A percentile compares a stretch with the other conserved stretches of the same genome.
Conservation (phyloP, 2,797 vertebrate genomes). For the Okamejei kenojei region DNA sequence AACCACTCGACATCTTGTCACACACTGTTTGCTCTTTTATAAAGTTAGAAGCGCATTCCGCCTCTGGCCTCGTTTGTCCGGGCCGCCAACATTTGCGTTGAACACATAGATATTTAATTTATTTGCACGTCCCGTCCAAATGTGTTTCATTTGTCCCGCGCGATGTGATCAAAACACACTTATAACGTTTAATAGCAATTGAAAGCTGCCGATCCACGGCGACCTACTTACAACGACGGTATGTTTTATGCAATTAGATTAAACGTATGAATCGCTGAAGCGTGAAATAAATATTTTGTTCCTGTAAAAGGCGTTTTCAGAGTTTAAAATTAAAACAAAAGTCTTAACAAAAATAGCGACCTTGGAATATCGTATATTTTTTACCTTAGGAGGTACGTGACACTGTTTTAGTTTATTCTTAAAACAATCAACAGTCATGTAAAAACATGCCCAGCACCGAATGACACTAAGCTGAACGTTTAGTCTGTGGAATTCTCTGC, state of each 20-base stretch:
- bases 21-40: conserved; percentile 47
- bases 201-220: conserved; percentile 4
- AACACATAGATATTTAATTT: conserved; percentile 48
- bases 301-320: neutral
- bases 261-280: neutral
- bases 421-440: neutral
- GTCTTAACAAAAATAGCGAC: neutral
- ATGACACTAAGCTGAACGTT: too few relatives aligned
- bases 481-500: too few relatives aligned
- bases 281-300: conserved; percentile 12
- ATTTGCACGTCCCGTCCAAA: conserved; percentile 34
- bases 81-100: conserved; percentile 47
- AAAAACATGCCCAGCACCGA: neutral
- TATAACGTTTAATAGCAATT: conserved; percentile 11
- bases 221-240: conserved; percentile 18
- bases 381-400: neutral
- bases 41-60: conserved; percentile 58
- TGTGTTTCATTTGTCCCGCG: neutral
- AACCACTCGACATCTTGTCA: neutral
- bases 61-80: conserved; percentile 56
- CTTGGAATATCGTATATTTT: neutral
- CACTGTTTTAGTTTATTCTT: neutral
- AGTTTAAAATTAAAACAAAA: neutral
- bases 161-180: conserved; percentile 24
- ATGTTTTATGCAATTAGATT: conserved; percentile 29